Evolutionary conservation across 2,113 vertebrate genomes (phyloP).

Genomic region (Actenoides hombroni): DNA sequence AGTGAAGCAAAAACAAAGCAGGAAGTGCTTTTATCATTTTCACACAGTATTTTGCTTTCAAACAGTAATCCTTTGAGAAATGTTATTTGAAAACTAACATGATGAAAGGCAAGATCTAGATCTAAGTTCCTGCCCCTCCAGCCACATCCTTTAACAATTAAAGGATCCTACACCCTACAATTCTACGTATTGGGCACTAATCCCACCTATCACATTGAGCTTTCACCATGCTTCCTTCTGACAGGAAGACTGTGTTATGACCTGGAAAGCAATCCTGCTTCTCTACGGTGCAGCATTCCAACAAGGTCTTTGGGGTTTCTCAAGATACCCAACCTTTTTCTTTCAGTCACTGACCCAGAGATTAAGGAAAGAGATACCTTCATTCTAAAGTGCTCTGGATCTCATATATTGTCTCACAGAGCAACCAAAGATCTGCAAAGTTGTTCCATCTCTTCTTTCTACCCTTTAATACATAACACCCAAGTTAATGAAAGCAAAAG

Average conservation of each 20-base stretch:
- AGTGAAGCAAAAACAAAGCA: not conserved
- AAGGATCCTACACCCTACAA: too few species aligned
- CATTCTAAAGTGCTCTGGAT: not conserved
- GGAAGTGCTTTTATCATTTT: not conserved
- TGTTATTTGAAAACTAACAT: not conserved
- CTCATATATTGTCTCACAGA: not conserved
- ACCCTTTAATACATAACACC: not conserved
- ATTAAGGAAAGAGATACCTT: not conserved
- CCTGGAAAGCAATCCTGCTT: not conserved
- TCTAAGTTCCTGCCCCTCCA: not conserved
- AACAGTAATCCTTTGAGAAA: not conserved
- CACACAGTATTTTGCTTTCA: not conserved
- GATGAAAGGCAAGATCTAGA: not conserved
- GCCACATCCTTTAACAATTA: not conserved
- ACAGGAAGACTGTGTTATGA: not conserved
- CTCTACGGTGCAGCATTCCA: not conserved
- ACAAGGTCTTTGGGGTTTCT: not conserved
- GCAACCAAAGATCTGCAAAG: not conserved
- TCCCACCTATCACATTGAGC: not conserved
- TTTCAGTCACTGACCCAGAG: not conserved
- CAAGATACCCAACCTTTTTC: not conserved
- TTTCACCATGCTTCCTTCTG: not conserved
- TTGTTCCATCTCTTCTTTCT: not conserved
- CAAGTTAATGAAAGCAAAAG: not conserved
- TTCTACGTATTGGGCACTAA: not conserved